These are phyloP conservation scores for Ctenomys sociabilis DNA, from an alignment of 2,113 vertebrate genomes.

Conservation along the genomic window DNA sequence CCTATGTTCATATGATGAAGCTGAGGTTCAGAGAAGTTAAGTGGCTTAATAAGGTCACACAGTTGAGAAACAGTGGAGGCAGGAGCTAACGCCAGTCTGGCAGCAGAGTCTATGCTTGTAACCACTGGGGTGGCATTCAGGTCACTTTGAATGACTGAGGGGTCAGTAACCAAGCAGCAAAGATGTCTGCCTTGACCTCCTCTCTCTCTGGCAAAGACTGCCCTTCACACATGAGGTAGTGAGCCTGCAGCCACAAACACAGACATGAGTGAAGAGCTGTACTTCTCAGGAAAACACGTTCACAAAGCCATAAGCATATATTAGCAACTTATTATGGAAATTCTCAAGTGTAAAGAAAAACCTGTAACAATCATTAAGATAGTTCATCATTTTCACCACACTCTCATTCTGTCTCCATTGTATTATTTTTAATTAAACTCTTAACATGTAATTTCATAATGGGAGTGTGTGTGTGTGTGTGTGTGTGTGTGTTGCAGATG, in stretches of 20 bases:
- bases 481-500: background rate
- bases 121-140: background rate
- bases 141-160: background rate
- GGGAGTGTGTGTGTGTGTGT: background rate
- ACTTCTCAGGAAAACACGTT: background rate
- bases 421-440: constrained; percentile 24
- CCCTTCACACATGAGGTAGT: background rate
- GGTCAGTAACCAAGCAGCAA: background rate
- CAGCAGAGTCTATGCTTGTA: background rate
- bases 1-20: background rate
- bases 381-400: background rate
- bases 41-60: background rate
- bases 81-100: background rate
- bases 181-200: background rate
- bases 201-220: background rate
- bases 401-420: background rate
- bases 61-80: background rate
- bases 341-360: background rate
- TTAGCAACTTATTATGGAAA: background rate
- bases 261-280: background rate
- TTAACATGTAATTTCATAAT: background rate
- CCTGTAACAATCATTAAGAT: background rate
- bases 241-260: rapidly evolving
- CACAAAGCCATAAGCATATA: background rate
- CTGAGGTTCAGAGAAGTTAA: background rate